phyloP scores from a whole-genome alignment of 2,888 invertebrate genomes.

The Mechanitis mazaeus region DNA sequence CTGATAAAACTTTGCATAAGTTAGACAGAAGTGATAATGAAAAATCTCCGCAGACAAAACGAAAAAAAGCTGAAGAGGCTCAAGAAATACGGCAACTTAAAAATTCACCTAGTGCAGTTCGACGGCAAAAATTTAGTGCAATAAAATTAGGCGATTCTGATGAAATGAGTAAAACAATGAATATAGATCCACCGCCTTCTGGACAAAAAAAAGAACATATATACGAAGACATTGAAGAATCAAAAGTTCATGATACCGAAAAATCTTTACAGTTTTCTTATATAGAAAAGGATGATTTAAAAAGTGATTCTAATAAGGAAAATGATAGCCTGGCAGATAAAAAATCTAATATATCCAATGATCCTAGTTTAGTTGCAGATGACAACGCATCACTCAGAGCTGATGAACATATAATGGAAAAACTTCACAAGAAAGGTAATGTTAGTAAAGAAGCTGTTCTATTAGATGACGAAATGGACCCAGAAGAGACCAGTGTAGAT shows the following conservation, averaged over 20 bases:
- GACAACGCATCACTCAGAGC: slow-evolving; percentile 50
- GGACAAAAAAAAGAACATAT: slow-evolving; percentile 78
- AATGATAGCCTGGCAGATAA: slow-evolving; percentile 65
- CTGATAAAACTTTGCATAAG: slow-evolving; percentile 77
- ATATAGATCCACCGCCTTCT: slow-evolving; percentile 61
- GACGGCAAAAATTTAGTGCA: slow-evolving; percentile 71
- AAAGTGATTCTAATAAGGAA: slow-evolving; percentile 58
- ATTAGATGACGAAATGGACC: slow-evolving; percentile 60
- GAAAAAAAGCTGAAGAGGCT: slow-evolving; percentile 71
- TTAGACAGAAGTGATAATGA: slow-evolving; percentile 65
- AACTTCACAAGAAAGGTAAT: slow-evolving; percentile 55
- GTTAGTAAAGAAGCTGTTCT: slow-evolving; percentile 56
- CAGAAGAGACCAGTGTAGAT: slow-evolving; percentile 64
- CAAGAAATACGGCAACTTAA: slow-evolving; percentile 78
- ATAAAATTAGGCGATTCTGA: slow-evolving; percentile 71
- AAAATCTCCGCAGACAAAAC: slow-evolving; percentile 58
- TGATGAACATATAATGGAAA: slow-evolving; percentile 67
- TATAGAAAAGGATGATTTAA: slow-evolving; percentile 52
- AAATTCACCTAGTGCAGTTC: slow-evolving; percentile 78
- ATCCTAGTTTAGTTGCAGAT: slow-evolving; percentile 66
- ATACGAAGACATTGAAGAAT: slow-evolving; percentile 78
- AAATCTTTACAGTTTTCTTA: slow-evolving; percentile 72
- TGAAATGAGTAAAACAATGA: slow-evolving; percentile 70
- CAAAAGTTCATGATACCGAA: slow-evolving; percentile 50
- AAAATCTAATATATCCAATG: slow-evolving; percentile 66